Conservation (phyloP, 1,140 invertebrate genomes). For the Bradysia coprophila region DNA sequence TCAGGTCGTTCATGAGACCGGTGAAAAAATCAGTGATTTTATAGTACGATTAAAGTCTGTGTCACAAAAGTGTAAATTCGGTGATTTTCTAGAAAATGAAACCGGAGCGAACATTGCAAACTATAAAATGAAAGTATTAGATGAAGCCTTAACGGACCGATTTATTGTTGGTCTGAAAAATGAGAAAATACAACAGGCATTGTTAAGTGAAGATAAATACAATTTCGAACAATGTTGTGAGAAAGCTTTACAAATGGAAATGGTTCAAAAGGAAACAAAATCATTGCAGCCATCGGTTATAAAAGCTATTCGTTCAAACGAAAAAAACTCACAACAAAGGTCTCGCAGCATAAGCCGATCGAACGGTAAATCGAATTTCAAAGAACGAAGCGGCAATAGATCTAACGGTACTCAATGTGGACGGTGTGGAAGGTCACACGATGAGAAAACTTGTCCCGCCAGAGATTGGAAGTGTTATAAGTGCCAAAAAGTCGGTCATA, state of each 20-base stretch:
- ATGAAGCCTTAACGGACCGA: neutral
- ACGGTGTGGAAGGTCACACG: neutral
- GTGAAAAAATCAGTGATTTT: conserved; percentile 7
- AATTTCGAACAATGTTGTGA: neutral
- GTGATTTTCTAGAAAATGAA: neutral
- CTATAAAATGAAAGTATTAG: neutral
- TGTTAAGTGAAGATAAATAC: neutral
- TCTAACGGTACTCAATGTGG: too few relatives aligned
- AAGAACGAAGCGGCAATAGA: too few relatives aligned
- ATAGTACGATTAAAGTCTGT: conserved; percentile 8
- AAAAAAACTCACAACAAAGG: too few relatives aligned
- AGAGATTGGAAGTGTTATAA: neutral
- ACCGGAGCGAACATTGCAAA: neutral
- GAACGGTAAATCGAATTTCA: too few relatives aligned
- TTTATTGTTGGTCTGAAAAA: neutral
- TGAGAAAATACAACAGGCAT: neutral
- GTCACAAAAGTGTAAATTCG: conserved; percentile 7
- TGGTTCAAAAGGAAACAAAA: neutral
- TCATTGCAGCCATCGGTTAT: neutral
- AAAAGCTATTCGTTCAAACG: too few relatives aligned
- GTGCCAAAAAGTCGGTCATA: neutral
- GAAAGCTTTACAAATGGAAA: neutral
- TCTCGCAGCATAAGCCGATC: too few relatives aligned
- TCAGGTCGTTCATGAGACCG: conserved; percentile 6
- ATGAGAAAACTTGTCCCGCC: neutral